Evolutionary conservation across 2,113 vertebrate species (phyloP).

Genomic region (Origma solitaria): DNA sequence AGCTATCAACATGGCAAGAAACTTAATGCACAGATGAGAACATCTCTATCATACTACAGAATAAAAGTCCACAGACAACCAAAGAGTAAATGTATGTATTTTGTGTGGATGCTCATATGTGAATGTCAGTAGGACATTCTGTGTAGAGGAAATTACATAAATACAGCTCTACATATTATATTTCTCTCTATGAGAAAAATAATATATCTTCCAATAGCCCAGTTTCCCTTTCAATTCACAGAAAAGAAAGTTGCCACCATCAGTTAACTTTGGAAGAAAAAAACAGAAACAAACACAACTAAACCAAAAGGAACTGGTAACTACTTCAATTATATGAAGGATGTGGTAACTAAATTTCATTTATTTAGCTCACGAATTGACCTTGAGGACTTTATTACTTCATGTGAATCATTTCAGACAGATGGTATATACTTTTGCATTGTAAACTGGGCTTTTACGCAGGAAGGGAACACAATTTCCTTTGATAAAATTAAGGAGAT

Average conservation of each 20-base stretch:
- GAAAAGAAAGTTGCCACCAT: neutral
- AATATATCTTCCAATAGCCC: neutral
- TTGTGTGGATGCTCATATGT: neutral
- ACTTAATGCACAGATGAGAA: neutral
- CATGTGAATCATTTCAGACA: neutral
- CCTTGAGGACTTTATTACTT: neutral
- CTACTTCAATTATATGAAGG: neutral
- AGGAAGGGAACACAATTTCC: neutral
- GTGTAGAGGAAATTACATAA: neutral
- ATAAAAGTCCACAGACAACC: neutral
- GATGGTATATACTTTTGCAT: neutral
- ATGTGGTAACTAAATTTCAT: neutral
- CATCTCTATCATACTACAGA: neutral
- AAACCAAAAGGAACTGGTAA: neutral
- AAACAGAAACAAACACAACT: neutral
- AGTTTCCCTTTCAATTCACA: neutral
- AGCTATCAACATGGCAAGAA: neutral
- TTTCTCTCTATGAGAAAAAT: neutral
- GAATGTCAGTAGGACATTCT: neutral
- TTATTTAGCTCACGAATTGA: neutral
- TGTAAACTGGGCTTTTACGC: neutral
- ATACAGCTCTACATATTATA: neutral
- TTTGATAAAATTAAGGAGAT: slow-evolving; percentile 44
- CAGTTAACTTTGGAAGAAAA: neutral
- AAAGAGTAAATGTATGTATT: neutral